phyloP scores from a whole-genome alignment of 2,888 invertebrate genomes.

The Chaitophorus viminalis region DNA sequence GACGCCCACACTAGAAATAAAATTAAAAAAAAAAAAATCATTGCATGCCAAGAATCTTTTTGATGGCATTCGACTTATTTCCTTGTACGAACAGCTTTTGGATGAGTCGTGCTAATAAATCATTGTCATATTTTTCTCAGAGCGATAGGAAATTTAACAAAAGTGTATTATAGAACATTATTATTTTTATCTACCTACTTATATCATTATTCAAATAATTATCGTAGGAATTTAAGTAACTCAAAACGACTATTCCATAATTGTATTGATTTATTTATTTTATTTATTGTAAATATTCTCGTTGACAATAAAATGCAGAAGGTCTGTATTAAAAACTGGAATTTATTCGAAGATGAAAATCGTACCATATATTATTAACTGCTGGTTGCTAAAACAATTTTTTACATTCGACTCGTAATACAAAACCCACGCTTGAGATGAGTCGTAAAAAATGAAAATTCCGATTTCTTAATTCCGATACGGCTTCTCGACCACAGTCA shows the following conservation, averaged over 20 bases:
- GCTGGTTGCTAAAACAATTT: slow-evolving; percentile 23
- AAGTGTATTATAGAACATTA: neutral
- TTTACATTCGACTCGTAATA: neutral
- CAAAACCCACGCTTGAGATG: slow-evolving; percentile 19
- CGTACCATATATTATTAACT: neutral
- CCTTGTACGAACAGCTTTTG: too few species aligned
- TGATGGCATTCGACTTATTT: neutral
- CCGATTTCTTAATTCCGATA: slow-evolving; percentile 41
- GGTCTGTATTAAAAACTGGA: neutral
- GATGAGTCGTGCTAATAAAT: neutral
- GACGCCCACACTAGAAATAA: neutral
- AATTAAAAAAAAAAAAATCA: neutral
- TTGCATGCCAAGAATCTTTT: neutral
- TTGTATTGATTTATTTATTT: slow-evolving; percentile 20
- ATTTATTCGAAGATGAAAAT: slow-evolving; percentile 18
- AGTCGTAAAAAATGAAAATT: slow-evolving; percentile 41
- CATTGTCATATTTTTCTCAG: neutral
- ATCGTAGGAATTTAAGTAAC: neutral
- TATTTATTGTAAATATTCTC: neutral
- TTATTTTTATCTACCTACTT: neutral
- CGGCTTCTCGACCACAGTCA: slow-evolving; percentile 13
- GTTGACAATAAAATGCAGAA: neutral
- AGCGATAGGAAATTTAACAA: neutral
- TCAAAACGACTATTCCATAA: neutral
- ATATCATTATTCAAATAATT: too few species aligned